Conservation (phyloP, 2,888 invertebrate species). For the Stenoptilia bipunctidactyla region DNA sequence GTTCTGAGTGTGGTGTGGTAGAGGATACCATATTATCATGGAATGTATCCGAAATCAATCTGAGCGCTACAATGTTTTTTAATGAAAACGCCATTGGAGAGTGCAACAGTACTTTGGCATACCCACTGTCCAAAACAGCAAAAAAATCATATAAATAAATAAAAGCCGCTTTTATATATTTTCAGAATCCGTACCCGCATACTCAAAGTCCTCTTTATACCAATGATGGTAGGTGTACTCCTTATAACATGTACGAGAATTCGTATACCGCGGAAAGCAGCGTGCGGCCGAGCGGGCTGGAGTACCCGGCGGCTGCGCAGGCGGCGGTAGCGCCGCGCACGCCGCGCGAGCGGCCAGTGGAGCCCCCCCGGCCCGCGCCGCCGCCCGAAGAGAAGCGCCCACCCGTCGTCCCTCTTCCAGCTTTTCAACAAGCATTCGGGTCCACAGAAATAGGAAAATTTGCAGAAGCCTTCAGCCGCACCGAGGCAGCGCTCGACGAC, state of each 20-base stretch:
- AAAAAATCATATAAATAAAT: too few species aligned
- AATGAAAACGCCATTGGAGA: too few species aligned
- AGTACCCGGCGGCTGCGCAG: conserved; percentile 21
- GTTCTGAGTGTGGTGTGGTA: too few species aligned
- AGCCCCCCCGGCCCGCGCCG: conserved; percentile 27
- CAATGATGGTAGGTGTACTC: conserved; percentile 46
- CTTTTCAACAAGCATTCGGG: conserved; percentile 88
- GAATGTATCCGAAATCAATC: too few species aligned
- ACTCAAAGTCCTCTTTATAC: conserved; percentile 37
- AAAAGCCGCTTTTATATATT: too few species aligned
- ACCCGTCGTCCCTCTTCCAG: conserved; percentile 76
- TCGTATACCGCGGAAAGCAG: conserved; percentile 31
- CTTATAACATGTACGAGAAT: conserved; percentile 48
- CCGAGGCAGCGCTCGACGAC: conserved; percentile 60
- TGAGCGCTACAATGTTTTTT: too few species aligned
- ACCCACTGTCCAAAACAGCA: too few species aligned
- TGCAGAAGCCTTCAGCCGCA: conserved; percentile 77
- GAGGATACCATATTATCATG: too few species aligned
- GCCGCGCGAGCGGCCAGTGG: conserved; percentile 23
- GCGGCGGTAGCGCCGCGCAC: conserved; percentile 22
- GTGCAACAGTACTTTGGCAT: too few species aligned
- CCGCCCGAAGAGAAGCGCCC: conserved; percentile 49
- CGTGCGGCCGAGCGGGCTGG: too few species aligned
- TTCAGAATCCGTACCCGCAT: conserved; percentile 30
- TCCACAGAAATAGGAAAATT: conserved; percentile 90